Conservation (phyloP, 2,888 invertebrate genomes). For the Brenthis daphne region DNA sequence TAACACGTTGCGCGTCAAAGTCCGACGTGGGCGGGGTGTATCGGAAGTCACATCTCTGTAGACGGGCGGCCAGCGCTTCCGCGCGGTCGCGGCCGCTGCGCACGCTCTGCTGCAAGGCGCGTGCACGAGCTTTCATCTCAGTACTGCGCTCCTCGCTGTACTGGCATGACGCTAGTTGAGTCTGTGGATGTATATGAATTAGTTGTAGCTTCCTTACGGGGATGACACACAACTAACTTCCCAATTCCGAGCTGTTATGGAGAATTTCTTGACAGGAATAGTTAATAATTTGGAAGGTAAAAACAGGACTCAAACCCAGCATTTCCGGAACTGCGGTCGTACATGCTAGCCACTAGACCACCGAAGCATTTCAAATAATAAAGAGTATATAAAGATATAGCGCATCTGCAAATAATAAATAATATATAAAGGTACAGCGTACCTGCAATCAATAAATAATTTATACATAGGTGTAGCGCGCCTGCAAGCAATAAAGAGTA, state of each 20-base stretch:
- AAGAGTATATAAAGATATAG: no score
- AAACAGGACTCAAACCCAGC: neutral
- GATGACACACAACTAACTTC: no score
- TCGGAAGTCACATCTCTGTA: conserved; percentile 84
- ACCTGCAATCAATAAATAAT: no score
- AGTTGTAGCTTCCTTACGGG: neutral
- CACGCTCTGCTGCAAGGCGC: conserved; percentile 79
- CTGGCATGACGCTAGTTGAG: conserved; percentile 74
- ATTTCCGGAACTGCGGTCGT: no score
- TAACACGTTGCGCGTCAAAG: conserved; percentile 81
- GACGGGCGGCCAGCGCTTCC: conserved; percentile 81
- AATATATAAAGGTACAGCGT: no score
- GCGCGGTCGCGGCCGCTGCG: conserved; percentile 78
- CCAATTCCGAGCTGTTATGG: no score
- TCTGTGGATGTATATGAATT: conserved; percentile 53
- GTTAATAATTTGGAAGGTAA: neutral
- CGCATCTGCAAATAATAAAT: no score
- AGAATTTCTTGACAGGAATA: neutral
- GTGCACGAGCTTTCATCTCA: conserved; percentile 74
- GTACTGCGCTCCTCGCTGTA: conserved; percentile 84
- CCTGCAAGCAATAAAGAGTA: no score
- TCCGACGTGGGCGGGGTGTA: conserved; percentile 90
- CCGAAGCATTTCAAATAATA: no score
- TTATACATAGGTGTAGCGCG: no score
- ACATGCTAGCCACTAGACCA: no score